Conservation (phyloP, 2,113 vertebrate genomes). For the Sphaerodactylus townsendi region DNA sequence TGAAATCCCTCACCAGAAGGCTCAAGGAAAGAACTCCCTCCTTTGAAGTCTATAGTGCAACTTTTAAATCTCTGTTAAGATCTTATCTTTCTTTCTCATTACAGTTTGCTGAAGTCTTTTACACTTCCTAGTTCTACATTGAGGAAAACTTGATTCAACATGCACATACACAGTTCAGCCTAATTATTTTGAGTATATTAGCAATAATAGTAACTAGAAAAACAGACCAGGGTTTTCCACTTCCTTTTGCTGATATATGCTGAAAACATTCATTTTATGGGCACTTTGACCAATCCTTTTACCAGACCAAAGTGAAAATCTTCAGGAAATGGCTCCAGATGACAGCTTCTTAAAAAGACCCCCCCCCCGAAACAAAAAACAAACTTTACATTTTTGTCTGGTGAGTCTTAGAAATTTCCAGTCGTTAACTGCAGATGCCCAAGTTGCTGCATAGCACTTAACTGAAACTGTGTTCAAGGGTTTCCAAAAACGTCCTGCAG, state of each 20-base stretch:
- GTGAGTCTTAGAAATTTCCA: neutral
- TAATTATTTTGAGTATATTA: slow-evolving; percentile 4
- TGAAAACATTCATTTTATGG: neutral
- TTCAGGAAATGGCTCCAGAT: neutral
- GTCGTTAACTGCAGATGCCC: neutral
- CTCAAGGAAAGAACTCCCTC: neutral
- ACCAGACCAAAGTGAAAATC: neutral
- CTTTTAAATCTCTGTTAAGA: neutral
- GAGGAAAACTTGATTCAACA: neutral
- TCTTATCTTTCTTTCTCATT: neutral
- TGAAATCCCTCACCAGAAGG: neutral
- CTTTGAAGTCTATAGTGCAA: neutral
- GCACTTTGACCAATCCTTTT: neutral
- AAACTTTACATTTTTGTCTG: neutral
- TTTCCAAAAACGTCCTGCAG: neutral
- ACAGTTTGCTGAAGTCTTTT: neutral
- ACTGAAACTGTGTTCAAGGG: neutral
- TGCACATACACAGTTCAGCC: neutral
- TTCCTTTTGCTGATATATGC: slow-evolving; percentile 3
- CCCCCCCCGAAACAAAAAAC: neutral
- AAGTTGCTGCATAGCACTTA: neutral
- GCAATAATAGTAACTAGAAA: neutral
- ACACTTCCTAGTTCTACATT: neutral
- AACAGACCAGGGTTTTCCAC: neutral
- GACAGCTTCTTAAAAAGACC: neutral